Evolutionary conservation across 2,888 invertebrate genomes (phyloP).

Genomic region (Macrophya alboannulata): DNA sequence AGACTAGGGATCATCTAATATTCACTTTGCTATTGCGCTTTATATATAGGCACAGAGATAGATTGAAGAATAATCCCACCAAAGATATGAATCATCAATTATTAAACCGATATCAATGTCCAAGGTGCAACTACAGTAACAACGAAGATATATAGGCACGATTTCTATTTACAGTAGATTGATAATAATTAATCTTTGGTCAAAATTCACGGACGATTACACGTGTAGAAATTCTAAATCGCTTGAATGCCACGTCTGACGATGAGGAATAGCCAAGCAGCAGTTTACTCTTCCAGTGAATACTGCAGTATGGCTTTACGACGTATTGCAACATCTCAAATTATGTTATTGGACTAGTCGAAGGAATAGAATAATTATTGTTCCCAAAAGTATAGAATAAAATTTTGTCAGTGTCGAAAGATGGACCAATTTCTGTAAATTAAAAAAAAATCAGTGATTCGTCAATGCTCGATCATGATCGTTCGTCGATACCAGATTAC

Average conservation of each 20-base stretch:
- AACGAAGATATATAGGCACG: neutral
- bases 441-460: neutral
- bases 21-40: slow-evolving; percentile 3
- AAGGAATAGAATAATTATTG: neutral
- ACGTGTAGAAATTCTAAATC: slow-evolving; percentile 4
- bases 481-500: neutral
- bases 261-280: slow-evolving; percentile 16
- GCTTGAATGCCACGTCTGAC: slow-evolving; percentile 13
- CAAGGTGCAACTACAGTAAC: neutral
- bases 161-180: neutral
- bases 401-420: neutral
- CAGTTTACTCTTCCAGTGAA: slow-evolving; percentile 5
- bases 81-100: neutral
- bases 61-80: neutral
- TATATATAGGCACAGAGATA: neutral
- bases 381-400: no score
- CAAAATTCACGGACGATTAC: slow-evolving; percentile 9
- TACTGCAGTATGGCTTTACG: neutral
- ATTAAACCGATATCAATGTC: neutral
- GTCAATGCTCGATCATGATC: neutral
- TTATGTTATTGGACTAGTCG: neutral
- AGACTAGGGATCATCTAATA: neutral
- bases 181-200: slow-evolving; percentile 16
- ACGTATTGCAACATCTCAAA: neutral
- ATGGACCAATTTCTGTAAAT: neutral